phyloP scores from a whole-genome alignment of 2,888 invertebrate species.

The Cenopis cana region DNA sequence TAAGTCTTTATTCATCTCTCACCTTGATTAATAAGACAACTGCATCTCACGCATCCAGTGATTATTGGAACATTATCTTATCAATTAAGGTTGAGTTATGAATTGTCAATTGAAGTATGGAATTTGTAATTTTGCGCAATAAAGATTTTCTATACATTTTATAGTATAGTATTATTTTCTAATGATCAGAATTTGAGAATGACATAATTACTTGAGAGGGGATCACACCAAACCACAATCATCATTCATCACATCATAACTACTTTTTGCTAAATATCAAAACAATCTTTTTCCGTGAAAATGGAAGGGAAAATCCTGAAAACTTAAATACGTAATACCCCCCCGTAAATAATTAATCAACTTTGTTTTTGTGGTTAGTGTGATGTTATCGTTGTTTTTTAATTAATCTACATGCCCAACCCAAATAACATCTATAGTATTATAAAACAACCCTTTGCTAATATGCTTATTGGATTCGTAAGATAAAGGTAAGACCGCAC shows the following conservation, averaged over 20 bases:
- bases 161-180: not conserved
- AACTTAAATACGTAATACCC: no score
- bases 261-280: not conserved
- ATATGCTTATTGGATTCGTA: no score
- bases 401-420: no score
- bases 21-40: not conserved
- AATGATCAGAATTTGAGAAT: not conserved
- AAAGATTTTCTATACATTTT: not conserved
- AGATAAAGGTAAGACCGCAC: no score
- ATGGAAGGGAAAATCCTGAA: not conserved
- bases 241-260: no score
- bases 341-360: no score
- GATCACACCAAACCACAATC: not conserved
- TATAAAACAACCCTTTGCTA: no score
- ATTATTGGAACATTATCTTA: no score
- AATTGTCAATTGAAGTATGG: not conserved
- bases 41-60: not conserved
- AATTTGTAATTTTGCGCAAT: not conserved
- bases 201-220: not conserved
- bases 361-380: no score
- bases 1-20: not conserved
- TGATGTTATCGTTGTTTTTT: no score
- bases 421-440: no score
- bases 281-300: not conserved
- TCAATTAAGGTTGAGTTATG: no score